These are phyloP conservation scores for Microtus ochrogaster DNA, from an alignment of 2,113 vertebrate species.

Conservation along the genomic window DNA sequence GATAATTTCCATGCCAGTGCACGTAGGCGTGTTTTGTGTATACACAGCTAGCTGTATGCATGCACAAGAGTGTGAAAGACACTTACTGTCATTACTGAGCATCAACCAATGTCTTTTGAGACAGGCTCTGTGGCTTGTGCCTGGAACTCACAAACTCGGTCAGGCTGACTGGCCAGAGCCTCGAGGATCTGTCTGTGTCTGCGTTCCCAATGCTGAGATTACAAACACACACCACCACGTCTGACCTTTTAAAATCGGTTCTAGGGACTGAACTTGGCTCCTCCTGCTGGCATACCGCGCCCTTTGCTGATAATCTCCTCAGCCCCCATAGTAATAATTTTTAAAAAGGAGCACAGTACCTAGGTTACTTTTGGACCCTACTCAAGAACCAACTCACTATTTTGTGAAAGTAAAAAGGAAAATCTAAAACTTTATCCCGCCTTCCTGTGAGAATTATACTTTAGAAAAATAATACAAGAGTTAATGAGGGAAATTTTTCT, in stretches of 20 bases:
- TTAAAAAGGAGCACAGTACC: not conserved
- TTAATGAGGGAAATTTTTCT: constrained; percentile 6
- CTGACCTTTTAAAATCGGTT: not conserved
- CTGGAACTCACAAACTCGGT: not conserved
- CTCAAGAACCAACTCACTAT: not conserved
- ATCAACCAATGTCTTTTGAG: not conserved
- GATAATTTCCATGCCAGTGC: too few species aligned
- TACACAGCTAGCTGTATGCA: not conserved
- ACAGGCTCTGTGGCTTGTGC: not conserved
- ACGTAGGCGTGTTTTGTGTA: not conserved
- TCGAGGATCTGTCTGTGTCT: not conserved
- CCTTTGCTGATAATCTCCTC: not conserved
- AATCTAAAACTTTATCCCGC: constrained; percentile 8
- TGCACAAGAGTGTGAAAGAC: not conserved
- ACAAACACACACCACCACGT: not conserved
- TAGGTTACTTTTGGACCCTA: not conserved
- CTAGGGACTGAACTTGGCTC: not conserved
- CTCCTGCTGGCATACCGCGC: too few species aligned
- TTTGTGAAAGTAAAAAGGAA: not conserved
- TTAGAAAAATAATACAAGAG: not conserved
- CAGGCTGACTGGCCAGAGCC: not conserved
- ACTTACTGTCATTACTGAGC: not conserved
- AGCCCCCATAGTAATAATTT: not conserved
- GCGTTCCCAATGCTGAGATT: not conserved
- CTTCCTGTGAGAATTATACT: not conserved